These are phyloP conservation scores for Oncorhynchus tshawytscha DNA, from an alignment of 2,113 vertebrate genomes.

Conservation along the genomic window DNA sequence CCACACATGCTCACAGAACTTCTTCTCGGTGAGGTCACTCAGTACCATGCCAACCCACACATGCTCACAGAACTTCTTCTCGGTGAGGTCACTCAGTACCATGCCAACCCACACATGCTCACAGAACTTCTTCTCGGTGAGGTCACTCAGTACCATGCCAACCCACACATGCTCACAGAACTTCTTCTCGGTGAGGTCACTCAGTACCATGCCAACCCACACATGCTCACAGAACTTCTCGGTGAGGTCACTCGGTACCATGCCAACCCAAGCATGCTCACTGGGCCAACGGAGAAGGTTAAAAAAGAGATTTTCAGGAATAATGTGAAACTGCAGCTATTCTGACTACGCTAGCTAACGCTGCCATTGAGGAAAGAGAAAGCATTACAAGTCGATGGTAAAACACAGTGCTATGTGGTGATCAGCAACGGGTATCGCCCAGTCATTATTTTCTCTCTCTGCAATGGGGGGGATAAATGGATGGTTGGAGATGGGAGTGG, in stretches of 20 bases:
- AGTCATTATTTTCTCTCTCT: background rate
- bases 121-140: background rate
- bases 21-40: background rate
- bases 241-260: background rate
- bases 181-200: too few species aligned
- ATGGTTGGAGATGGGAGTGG: background rate
- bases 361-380: background rate
- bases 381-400: background rate
- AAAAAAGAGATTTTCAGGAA: background rate
- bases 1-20: background rate
- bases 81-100: too few species aligned
- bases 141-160: background rate
- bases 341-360: background rate
- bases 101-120: background rate
- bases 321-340: background rate
- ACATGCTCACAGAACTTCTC: too few species aligned
- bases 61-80: too few species aligned
- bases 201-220: too few species aligned
- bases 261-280: background rate
- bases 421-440: background rate
- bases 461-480: background rate
- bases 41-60: background rate
- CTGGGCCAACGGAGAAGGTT: background rate
- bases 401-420: background rate
- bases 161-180: too few species aligned